Base-by-base conservation (phyloP, 37 sponge, comb jelly and placozoan genomes). In the Ephydatia muelleri region DNA sequence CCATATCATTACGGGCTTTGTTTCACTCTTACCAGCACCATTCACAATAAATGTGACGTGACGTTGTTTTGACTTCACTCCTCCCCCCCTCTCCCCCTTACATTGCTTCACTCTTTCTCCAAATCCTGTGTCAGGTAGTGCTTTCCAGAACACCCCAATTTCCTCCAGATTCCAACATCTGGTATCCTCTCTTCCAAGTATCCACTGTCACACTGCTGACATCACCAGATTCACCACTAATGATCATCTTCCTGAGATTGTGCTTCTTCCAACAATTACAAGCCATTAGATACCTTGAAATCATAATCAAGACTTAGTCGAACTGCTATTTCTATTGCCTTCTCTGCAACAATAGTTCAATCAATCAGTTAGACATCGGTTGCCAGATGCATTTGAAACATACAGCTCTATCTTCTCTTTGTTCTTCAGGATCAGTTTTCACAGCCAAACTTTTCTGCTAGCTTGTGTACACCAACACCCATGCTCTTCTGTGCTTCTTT, bases 151-250 rank as follows among this genome's bases (percentile, higher is more conserved):
- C 3, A 73, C 22, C 11, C 86, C 86, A 9, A 82, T 82, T 78
- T 89, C 85, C 9, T 86, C 87, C 78, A 86, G 21, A 40, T 91
- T 91, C 71, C 78, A 91, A 90, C 57, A 16, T 84, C 77, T 73
- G 90, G 85, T 26, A 90, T 23, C 25, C 82, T 26, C 76, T 90
- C 81, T 85, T 85, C 86, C 86, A 91, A 0, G 91, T 82, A 2
- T 82, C 68, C 65, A 78, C 91, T 22, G 91, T 91, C 14, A 66
- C 74, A 72, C 84, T 48, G 26, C 30, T 22, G 22, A 84, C 84
- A 39, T 84, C 83, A 38, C 91, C 83, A 67, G 83, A 91, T 83
- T 91, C 91, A 76, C 86, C 86, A 89, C 92, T 70, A 32, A 91
- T 89, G 31, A 29, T 86, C 30, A 90, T 22, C 76, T 87, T 68